Evolutionary conservation across 2,113 vertebrate species (phyloP), one percentile per base, ranked within the genome.

Genomic region (Opisthocomus hoazin): DNA sequence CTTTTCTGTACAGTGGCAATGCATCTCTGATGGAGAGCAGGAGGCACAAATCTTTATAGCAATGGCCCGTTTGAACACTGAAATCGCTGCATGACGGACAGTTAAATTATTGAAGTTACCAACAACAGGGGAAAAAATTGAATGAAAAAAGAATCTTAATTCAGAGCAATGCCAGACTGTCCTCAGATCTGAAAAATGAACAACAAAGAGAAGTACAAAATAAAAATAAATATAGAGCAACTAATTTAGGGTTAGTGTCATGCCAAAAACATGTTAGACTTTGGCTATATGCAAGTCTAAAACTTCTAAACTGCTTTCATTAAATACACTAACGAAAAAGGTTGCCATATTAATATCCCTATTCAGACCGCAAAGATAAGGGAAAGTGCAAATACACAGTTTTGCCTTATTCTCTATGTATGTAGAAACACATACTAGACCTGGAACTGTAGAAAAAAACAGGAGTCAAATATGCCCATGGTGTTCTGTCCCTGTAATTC

Each of bases 181-280:
- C 78, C 63, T 80, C 74, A 95, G 92, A 96, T 96, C 94, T 85
- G 46, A 87, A 95, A 96, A 91, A 94, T 43, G 43, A 92, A 69
- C 81, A 8, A 65, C 45, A 94, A 93, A 77, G 45, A 82, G 65
- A 94, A 83, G 16, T 1, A 0, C 87, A 90, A 90, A 84, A 56
- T 29, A 71, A 76, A 92, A 89, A 85, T 79, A 96, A 92, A 94
- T 41, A 84, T 30, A 66, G 2, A 94, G 15, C 37, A 89, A 63
- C 75, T 94, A 76, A 96, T 94, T 94, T 89, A 77, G 50, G 50
- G 73, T 84, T 87, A 92, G 10, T 39, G 23, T 73, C 57, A 89
- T 87, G 89, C 66, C 84, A 94, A 87, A 95, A 91, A 69, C 5
- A 26, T 91, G 77, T 84, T 96, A 95, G 68, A 61, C 34, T 93